Percentiles rank a stretch among this genome's conserved stretches.
Conservation (phyloP, 2,888 invertebrate species). For the Erebia ligea region DNA sequence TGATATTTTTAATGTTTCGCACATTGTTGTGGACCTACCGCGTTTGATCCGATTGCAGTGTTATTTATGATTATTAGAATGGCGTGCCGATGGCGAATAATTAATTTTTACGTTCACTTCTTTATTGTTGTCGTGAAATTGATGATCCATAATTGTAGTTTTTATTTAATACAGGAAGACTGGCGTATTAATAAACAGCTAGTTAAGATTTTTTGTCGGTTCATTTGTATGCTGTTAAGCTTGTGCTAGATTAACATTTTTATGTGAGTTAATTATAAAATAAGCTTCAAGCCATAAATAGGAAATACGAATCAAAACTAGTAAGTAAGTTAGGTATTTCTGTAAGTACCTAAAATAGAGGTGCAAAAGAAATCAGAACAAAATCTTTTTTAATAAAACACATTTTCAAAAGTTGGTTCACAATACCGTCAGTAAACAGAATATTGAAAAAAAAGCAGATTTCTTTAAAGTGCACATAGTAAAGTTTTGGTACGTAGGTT, state of each 20-base stretch:
- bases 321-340: too few relatives aligned
- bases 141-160: constrained; percentile 58
- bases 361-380: too few relatives aligned
- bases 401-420: too few relatives aligned
- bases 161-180: constrained; percentile 43
- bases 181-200: constrained; percentile 40
- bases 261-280: background rate
- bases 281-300: background rate
- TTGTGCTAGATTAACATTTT: constrained; percentile 12
- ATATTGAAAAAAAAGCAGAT: too few relatives aligned
- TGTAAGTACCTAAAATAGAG: too few relatives aligned
- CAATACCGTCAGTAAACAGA: too few relatives aligned
- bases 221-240: constrained; percentile 6
- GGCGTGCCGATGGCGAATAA: constrained; percentile 76
- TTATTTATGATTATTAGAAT: constrained; percentile 82
- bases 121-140: constrained; percentile 67
- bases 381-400: too few relatives aligned
- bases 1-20: constrained; percentile 84
- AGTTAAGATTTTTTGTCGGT: constrained; percentile 33
- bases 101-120: constrained; percentile 79
- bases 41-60: constrained; percentile 78
- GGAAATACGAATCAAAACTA: background rate
- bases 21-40: constrained; percentile 80
- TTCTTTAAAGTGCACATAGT: too few relatives aligned
- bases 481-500: too few relatives aligned